phyloP scores from a whole-genome alignment of 2,888 invertebrate genomes.

The Cheilosia soror region DNA sequence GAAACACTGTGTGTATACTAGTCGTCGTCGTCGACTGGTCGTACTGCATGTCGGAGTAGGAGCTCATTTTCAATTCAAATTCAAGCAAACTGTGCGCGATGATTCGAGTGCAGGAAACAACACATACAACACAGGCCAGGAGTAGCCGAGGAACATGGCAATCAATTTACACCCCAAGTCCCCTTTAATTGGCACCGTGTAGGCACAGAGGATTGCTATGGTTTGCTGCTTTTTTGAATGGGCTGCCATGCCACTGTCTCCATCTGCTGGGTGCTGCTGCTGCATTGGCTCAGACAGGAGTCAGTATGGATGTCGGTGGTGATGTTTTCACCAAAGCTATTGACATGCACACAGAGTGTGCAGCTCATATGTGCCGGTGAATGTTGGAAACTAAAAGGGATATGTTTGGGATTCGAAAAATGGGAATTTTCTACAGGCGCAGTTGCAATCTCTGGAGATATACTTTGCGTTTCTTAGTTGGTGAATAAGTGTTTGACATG shows the following conservation, averaged over 20 bases:
- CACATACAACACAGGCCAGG: slow-evolving; percentile 43
- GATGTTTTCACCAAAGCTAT: slow-evolving; percentile 67
- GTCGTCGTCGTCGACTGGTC: slow-evolving; percentile 23
- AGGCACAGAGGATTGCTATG: slow-evolving; percentile 66
- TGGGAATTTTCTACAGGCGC: slow-evolving; percentile 32
- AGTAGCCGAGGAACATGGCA: slow-evolving; percentile 72
- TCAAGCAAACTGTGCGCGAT: slow-evolving; percentile 53
- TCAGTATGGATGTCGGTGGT: slow-evolving; percentile 63
- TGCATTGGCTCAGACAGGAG: slow-evolving; percentile 62
- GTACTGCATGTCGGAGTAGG: slow-evolving; percentile 24
- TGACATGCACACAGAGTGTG: slow-evolving; percentile 71
- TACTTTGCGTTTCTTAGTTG: slow-evolving; percentile 39
- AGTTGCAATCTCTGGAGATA: slow-evolving; percentile 24
- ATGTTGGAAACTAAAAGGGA: slow-evolving; percentile 58
- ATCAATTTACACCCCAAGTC: slow-evolving; percentile 76
- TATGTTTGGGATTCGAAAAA: slow-evolving; percentile 29
- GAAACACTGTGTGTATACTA: slow-evolving; percentile 23
- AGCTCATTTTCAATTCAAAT: slow-evolving; percentile 74
- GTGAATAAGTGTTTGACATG: background rate
- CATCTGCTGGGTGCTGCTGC: slow-evolving; percentile 58
- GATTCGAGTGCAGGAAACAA: slow-evolving; percentile 71
- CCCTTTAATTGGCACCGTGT: slow-evolving; percentile 76
- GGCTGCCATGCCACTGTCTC: slow-evolving; percentile 43
- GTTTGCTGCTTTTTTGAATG: slow-evolving; percentile 63
- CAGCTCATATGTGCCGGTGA: slow-evolving; percentile 58